Evolutionary conservation across 1,140 invertebrate species (phyloP).

Genomic region (Mesaphorura yosii): DNA sequence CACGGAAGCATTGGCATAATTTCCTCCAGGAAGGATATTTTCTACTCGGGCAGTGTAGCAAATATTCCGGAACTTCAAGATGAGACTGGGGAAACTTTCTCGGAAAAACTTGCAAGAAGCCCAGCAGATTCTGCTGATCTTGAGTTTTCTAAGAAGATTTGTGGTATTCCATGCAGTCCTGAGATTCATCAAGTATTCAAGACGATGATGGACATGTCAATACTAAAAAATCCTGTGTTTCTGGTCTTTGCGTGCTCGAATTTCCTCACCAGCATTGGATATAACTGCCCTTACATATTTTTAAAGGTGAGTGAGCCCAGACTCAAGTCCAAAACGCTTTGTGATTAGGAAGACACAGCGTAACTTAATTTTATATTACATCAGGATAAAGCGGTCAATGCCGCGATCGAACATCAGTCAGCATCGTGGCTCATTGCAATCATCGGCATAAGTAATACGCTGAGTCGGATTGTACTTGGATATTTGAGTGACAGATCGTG

Average conservation of each 20-base stretch:
- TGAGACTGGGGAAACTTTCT: neutral
- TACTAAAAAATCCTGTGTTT: constrained; percentile 76
- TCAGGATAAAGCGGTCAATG: constrained; percentile 27
- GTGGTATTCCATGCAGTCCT: constrained; percentile 35
- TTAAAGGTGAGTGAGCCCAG: constrained; percentile 50
- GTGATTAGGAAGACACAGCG: no score
- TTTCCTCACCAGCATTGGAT: constrained; percentile 90
- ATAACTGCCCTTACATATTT: constrained; percentile 87
- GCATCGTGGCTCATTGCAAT: constrained; percentile 58
- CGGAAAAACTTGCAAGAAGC: neutral
- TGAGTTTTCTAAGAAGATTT: constrained; percentile 17
- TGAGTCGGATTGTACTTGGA: constrained; percentile 59
- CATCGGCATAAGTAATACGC: constrained; percentile 51
- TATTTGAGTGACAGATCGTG: constrained; percentile 75
- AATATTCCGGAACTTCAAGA: constrained; percentile 45
- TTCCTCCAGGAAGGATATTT: constrained; percentile 72
- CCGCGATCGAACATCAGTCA: constrained; percentile 43
- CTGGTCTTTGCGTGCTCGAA: constrained; percentile 84
- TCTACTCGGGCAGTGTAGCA: constrained; percentile 69
- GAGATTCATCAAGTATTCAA: constrained; percentile 51
- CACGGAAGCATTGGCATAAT: constrained; percentile 45
- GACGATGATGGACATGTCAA: constrained; percentile 71
- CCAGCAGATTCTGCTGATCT: constrained; percentile 4
- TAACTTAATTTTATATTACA: no score
- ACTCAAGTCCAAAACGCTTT: no score